Evolutionary conservation across 2,888 invertebrate species (phyloP).

Genomic region (Entomobrya proxima): DNA sequence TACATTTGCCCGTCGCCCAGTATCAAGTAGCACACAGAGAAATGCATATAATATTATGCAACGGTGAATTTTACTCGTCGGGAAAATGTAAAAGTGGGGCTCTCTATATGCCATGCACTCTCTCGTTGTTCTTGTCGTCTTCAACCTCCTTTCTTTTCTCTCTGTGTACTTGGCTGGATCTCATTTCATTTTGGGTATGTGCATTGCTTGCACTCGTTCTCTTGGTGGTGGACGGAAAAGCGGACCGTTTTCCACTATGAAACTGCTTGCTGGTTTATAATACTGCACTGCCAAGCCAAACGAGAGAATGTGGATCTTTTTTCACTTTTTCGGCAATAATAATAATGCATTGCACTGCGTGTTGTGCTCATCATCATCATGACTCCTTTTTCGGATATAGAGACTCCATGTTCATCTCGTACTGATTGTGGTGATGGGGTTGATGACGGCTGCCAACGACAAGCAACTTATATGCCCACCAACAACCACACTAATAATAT

Average conservation of each 20-base stretch:
- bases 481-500: background rate
- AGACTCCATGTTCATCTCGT: background rate
- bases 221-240: too few species aligned
- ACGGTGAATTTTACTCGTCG: too few species aligned
- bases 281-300: background rate
- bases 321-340: conserved; percentile 38
- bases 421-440: conserved; percentile 17
- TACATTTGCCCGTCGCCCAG: too few species aligned
- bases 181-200: too few species aligned
- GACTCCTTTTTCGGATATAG: too few species aligned
- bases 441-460: conserved; percentile 44
- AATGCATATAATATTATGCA: too few species aligned
- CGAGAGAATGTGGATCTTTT: conserved; percentile 20
- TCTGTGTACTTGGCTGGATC: too few species aligned
- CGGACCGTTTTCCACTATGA: background rate
- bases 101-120: conserved; percentile 20
- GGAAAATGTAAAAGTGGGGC: background rate
- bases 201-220: background rate
- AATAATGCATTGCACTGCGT: too few species aligned
- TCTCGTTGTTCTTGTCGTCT: background rate
- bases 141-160: background rate
- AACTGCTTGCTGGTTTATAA: background rate
- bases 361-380: background rate
- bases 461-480: conserved; percentile 1
- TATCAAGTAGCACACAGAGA: too few species aligned